Evolutionary conservation across 2,888 invertebrate genomes (phyloP).

Genomic region (Brachypterus glaber): DNA sequence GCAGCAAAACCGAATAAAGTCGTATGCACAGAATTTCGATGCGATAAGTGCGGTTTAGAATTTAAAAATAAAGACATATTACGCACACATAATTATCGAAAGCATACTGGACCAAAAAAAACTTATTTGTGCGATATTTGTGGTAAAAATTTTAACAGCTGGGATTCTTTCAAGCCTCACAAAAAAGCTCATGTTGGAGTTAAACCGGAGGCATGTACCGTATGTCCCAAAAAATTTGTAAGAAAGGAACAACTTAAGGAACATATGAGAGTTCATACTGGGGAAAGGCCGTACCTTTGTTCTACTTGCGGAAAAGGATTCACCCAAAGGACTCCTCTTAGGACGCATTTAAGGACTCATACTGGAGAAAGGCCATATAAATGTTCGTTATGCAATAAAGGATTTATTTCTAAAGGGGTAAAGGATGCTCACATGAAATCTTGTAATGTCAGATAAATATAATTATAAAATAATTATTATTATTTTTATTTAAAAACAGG

Average conservation of each 20-base stretch:
- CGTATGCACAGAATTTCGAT: no score
- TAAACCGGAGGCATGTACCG: conserved; percentile 29
- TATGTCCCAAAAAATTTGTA: conserved; percentile 21
- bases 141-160: conserved; percentile 34
- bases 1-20: no score
- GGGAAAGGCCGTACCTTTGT: conserved; percentile 33
- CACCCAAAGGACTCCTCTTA: conserved; percentile 38
- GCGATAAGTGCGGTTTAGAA: conserved; percentile 17
- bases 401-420: conserved; percentile 29
- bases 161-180: conserved; percentile 14
- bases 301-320: conserved; percentile 45
- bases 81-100: conserved; percentile 19
- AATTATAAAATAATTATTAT: no score
- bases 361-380: conserved; percentile 40
- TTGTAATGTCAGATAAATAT: no score
- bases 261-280: conserved; percentile 34
- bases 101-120: conserved; percentile 16
- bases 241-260: conserved; percentile 35
- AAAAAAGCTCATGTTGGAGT: conserved; percentile 28
- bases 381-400: conserved; percentile 25
- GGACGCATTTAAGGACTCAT: conserved; percentile 43
- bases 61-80: conserved; percentile 18
- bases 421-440: conserved; percentile 19
- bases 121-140: conserved; percentile 32
- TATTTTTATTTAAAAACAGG: no score